Base-by-base conservation (phyloP, 2,888 invertebrate genomes). In the Helleia helle region DNA sequence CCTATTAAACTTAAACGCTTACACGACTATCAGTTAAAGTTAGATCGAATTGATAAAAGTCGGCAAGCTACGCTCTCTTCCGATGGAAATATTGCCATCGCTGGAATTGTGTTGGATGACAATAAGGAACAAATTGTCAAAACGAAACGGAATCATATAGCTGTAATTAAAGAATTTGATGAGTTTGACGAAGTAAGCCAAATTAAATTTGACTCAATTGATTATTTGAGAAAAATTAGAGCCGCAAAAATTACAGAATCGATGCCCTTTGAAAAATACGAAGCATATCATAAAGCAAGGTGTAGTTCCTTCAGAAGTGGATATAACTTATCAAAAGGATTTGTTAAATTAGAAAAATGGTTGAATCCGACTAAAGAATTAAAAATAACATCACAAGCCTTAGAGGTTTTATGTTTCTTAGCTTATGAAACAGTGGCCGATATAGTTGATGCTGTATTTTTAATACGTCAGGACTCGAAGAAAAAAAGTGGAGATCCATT, bases 371-470 rank as follows among this genome's bases (percentile, higher is more conserved):
- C 84, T 3, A 85, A 87, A 25, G 90, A 91, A 48, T 64, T 90
- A 12, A 88, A 85, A 29, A 85, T 93, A 36, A 77, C 87, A 0
- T 71, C 80, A 11, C 79, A 88, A 36, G 93, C 93, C 0, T 77
- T 93, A 55, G 93, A 93, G 61, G 90, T 96, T 2, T 70, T 97
- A 47, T 89, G 92, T 34, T 96, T 95, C 63, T 84, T 96, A 50
- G 95, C 95, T 0, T 94, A 94, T 65, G 96, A 97, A 77, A 94
- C 94, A 0, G 92, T 97, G 4, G 96, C 96, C 0, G 93, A 95
- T 65, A 89, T 96, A 42, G 90, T 94, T 1, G 96, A 96, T 72
- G 89, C 92, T 53, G 92, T 94, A 0, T 89, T 96, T 47, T 65
- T 96, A 36, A 90, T 95, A 1, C 86, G 95, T 30, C 89, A 94